These are phyloP conservation scores for Heliconius melpomene DNA, from an alignment of 1,140 invertebrate species.

Conservation along the genomic window DNA sequence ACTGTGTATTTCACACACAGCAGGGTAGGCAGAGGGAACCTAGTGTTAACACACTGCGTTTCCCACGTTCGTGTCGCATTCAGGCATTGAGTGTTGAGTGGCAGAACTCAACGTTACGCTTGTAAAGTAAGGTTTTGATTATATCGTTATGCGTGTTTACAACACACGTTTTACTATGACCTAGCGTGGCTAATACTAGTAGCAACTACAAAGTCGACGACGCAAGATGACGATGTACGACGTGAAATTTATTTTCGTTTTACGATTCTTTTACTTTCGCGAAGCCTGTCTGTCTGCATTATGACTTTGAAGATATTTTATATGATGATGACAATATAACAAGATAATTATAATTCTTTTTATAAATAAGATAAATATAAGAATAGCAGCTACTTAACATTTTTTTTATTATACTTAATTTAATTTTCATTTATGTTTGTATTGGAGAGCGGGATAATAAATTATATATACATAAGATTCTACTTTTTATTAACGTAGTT, in stretches of 20 bases:
- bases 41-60: too few species aligned
- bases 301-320: conserved; percentile 16
- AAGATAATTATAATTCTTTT: background rate
- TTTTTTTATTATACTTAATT: too few species aligned
- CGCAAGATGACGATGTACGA: conserved; percentile 18
- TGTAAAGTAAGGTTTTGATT: background rate
- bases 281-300: conserved; percentile 6
- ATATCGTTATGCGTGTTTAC: conserved; percentile 14
- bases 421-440: too few species aligned
- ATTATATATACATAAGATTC: too few species aligned
- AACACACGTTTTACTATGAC: conserved; percentile 18
- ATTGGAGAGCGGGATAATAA: too few species aligned
- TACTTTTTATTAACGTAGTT: too few species aligned
- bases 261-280: conserved; percentile 12
- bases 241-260: conserved; percentile 26
- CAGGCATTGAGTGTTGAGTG: too few species aligned
- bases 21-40: too few species aligned
- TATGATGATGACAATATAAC: background rate
- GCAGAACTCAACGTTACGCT: too few species aligned
- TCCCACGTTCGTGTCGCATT: too few species aligned
- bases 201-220: conserved; percentile 15
- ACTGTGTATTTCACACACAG: too few species aligned
- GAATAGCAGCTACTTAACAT: background rate
- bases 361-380: too few species aligned
- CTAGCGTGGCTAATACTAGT: conserved; percentile 22